Base-by-base conservation (phyloP, 2,797 vertebrate genomes). In the Iguana delicatissima region DNA sequence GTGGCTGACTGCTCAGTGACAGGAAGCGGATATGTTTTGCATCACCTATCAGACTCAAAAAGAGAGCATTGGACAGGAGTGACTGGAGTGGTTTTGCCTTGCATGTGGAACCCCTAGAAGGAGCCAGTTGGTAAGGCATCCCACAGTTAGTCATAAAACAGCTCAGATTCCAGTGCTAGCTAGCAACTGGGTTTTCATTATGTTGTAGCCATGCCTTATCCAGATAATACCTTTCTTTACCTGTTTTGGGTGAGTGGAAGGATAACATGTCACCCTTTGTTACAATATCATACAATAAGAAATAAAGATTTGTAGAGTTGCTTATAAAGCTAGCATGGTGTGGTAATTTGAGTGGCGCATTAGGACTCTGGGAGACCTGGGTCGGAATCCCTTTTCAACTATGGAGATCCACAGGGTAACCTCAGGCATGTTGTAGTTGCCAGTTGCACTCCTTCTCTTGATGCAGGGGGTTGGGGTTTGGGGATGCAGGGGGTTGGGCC, bases 21-120 rank as follows among this genome's bases (percentile, higher is more conserved):
- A 59, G 83, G 87, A 86, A 96, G 88, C 74, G 87, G 81, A 89
- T 24, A 90, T 22, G 26, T 52, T 35, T 82, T 84, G 86, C 80
- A 50, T 77, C 92, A 77, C 94, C 95, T 38, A 92, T 94, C 80
- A 67, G 16, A 92, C 92, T 95, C 62, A 29, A 69, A 89, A 95
- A 92, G 91, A 96, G 90, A 93, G 95, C 92, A 87, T 85, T 85
- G 93, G 95, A 81, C 85, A 93, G 0, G 85, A 93, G 1, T 62
- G 55, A n/a, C 18, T n/a, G 26, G 89, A 64, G 73, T 13, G 79
- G 18, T 94, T 93, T 90, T 91, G 76, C 91, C 92, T 91, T 93
- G 90, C 93, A 89, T 92, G 89, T 94, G 91, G 94, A 93, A 86
- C 76, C 74, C 84, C 91, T 94, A 85, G 93, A 95, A 92, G 26